Evolutionary conservation across 2,888 invertebrate species (phyloP), one percentile per base, ranked within the genome.

Genomic region (Agonopterix subpropinquella): DNA sequence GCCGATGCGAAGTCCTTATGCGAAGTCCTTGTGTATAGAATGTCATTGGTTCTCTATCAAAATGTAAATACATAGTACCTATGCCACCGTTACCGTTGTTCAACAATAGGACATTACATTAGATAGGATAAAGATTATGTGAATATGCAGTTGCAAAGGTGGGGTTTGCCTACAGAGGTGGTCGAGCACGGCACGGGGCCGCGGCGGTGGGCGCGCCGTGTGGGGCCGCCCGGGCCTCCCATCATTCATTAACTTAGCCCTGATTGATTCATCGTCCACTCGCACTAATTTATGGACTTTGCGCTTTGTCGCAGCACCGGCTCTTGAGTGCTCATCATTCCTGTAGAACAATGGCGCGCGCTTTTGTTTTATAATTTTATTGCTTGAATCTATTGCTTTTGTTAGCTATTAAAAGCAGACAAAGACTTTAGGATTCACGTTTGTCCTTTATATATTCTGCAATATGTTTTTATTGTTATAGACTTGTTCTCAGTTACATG

Each of bases 211-310:
- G 84, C 39, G 39, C 39, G 39, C 39, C 64, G 80, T 84, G 84
- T 81, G 84, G 71, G 83, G 81, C 68, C 80, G 39, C 50, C 58
- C 53, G 53, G 62, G 56, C 56, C 55, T 61, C 55, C 55, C 60
- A 62, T 62, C 74, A 72, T 77, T 82, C 77, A 80, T 81, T 82
- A 81, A 43, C 47, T 49, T 44, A 47, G 52, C 47, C 61, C 71
- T 82, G 84, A 85, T 84, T 86, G 85, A 86, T 86, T 85, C 84
- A 84, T 83, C 77, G 81, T 65, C 73, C 72, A 68, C 65, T 70
- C 69, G 63, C 64, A 70, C 73, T 72, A 85, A 85, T 83, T 83
- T 81, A 85, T 81, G 74, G 75, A 67, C 65, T 67, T 72, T 70
- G 68, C 66, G 69, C 73, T 79, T 80, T 80, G 78, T 74, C 71